Base-by-base conservation (phyloP, 2,888 invertebrate genomes). In the Cephus pygmeus region DNA sequence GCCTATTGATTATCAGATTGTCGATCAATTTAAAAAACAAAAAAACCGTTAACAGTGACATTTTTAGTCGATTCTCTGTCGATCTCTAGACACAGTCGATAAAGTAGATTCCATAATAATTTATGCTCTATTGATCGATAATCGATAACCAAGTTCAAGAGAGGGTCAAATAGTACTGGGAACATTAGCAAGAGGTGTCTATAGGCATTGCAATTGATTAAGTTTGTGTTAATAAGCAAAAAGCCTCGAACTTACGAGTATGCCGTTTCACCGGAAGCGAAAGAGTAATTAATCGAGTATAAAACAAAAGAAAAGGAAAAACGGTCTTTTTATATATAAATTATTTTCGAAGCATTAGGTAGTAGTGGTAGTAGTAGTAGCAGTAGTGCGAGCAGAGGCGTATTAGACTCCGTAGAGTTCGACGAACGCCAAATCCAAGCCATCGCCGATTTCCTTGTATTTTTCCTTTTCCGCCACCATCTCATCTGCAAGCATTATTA, bases 341-440 rank as follows among this genome's bases (percentile, higher is more conserved):
- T 81, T 79, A 85, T 81, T 81, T 80, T 82, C 74, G 86, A 87
- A 89, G 87, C 88, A 83, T 88, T 89, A 89, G 79, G 81, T 81
- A 78, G 77, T 69, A 56, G 56, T 56, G 56, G 23, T 56, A 56
- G 56, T 56, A 56, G 56, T 56, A 56, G 56, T 56, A 56, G 56
- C 56, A 75, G 76, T 40, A 73, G 83, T 80, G 79, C 75, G 76
- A 75, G 34, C 79, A 79, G 69, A 79, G 78, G 79, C 78, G 79
- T 40, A 76, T 90, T 91, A 91, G 77, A 91, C 90, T 85, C 91
- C 91, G 79, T 91, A 91, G 87, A 95, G 93, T 92, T 98, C 98
- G 90, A 97, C 95, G 94, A 98, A 98, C 87, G 98, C 97, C 92
- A 95, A 94, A 93, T 98, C 98, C 94, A 98, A 94, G 93, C 97